phyloP scores from a whole-genome alignment of 2,888 invertebrate genomes.

The Danaus chrysippus region DNA sequence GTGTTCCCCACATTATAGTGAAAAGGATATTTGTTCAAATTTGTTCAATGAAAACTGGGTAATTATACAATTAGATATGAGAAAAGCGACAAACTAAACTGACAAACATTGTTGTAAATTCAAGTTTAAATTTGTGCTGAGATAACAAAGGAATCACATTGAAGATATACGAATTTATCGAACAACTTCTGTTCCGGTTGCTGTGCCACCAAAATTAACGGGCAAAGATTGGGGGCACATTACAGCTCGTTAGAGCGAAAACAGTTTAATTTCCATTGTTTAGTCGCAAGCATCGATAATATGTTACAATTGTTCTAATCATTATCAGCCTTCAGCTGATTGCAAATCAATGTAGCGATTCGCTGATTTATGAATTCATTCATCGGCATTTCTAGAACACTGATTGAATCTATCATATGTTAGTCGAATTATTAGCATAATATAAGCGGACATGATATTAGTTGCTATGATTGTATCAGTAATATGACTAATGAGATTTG shows the following conservation, averaged over 20 bases:
- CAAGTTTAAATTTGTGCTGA: background rate
- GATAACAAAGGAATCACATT: conserved; percentile 49
- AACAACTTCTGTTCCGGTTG: conserved; percentile 53
- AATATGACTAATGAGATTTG: conserved; percentile 4
- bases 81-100: conserved; percentile 2
- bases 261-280: conserved; percentile 69
- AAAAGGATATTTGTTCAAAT: background rate
- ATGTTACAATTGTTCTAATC: conserved; percentile 64
- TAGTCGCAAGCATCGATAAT: conserved; percentile 60
- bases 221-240: conserved; percentile 47
- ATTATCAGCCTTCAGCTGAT: conserved; percentile 46
- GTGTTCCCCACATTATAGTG: background rate
- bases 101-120: background rate
- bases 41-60: background rate
- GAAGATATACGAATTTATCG: conserved; percentile 53
- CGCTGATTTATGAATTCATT: conserved; percentile 41
- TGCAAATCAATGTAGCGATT: conserved; percentile 39
- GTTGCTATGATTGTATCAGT: conserved; percentile 11
- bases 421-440: conserved; percentile 23
- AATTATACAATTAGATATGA: background rate
- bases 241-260: conserved; percentile 59
- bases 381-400: conserved; percentile 34
- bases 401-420: conserved; percentile 29
- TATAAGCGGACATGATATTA: conserved; percentile 12
- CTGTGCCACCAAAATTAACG: conserved; percentile 45